phyloP scores from a whole-genome alignment of 2,797 vertebrate genomes.

The Notolepis coatsorum region DNA sequence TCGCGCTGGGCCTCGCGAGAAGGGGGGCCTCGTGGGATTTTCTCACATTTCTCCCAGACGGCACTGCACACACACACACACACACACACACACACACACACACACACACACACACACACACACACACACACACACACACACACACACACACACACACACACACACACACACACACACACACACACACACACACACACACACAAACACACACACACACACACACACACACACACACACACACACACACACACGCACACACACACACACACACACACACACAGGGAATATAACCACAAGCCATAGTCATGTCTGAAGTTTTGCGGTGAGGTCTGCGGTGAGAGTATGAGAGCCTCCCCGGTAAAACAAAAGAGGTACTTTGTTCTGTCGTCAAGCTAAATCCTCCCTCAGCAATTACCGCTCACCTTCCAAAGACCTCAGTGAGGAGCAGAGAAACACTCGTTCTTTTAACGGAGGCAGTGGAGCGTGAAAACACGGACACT shows the following conservation, averaged over 20 bases:
- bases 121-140: not conserved
- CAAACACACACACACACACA: not conserved
- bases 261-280: constrained; percentile 39
- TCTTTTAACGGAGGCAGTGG: constrained; percentile 68
- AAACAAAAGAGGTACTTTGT: constrained; percentile 76
- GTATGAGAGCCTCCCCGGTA: constrained; percentile 56
- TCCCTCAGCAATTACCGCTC: constrained; percentile 77
- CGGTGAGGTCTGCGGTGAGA: constrained; percentile 22
- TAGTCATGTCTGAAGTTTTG: constrained; percentile 47
- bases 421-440: constrained; percentile 76
- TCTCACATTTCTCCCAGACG: no score
- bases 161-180: not conserved
- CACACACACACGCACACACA: constrained; percentile 5
- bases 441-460: constrained; percentile 67
- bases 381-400: constrained; percentile 69
- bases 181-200: no score
- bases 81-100: not conserved
- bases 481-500: constrained; percentile 67
- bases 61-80: no score
- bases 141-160: not conserved
- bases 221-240: not conserved
- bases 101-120: not conserved
- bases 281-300: constrained; percentile 25
- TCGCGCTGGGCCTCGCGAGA: no score
- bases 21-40: no score